phyloP scores from a whole-genome alignment of 2,797 vertebrate species.

The Rhabdophis nuchalis region DNA sequence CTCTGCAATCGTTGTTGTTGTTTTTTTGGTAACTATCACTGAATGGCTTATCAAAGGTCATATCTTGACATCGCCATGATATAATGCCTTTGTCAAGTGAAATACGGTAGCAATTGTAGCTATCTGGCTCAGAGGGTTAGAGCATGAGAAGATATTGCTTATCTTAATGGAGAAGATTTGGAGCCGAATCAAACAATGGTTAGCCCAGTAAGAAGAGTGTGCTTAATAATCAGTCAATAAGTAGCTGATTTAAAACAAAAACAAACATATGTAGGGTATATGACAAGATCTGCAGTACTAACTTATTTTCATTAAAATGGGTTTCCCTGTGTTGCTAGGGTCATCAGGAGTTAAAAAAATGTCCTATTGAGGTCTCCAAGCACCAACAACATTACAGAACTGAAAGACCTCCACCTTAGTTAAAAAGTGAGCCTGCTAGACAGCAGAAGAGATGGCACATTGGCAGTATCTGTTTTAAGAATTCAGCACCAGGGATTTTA shows the following conservation, averaged over 20 bases:
- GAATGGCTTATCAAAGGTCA: neutral
- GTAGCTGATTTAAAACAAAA: neutral
- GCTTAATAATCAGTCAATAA: neutral
- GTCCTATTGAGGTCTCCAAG: neutral
- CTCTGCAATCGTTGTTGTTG: neutral
- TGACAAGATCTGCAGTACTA: neutral
- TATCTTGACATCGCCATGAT: neutral
- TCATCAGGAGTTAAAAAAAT: neutral
- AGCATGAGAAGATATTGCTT: neutral
- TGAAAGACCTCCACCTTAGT: neutral
- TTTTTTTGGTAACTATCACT: neutral
- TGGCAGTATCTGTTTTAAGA: neutral
- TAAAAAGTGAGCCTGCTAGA: neutral
- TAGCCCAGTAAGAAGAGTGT: neutral
- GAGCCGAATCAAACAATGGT: neutral
- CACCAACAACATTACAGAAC: neutral
- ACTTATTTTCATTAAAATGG: neutral
- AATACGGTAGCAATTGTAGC: neutral
- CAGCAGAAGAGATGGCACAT: neutral
- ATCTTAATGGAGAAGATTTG: neutral
- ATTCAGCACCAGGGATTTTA: neutral
- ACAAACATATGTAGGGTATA: neutral
- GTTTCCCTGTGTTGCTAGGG: neutral
- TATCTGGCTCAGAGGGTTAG: neutral
- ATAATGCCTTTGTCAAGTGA: neutral